phyloP scores from a whole-genome alignment of 2,797 vertebrate genomes.

The Galaxias olidus region DNA sequence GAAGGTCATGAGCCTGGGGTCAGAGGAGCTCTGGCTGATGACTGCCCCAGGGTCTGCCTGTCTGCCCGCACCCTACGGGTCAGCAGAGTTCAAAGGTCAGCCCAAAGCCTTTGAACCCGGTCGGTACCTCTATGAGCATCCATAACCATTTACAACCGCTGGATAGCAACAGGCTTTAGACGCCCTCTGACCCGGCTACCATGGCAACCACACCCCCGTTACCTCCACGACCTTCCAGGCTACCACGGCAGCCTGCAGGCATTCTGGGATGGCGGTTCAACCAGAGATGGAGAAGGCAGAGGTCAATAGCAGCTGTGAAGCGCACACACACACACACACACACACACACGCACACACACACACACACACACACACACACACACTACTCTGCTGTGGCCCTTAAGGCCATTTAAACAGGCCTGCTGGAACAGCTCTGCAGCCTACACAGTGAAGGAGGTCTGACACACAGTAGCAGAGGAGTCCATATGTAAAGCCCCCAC shows the following conservation, averaged over 20 bases:
- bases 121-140: constrained; percentile 52
- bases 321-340: not conserved
- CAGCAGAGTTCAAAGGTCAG: constrained; percentile 60
- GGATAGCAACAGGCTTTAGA: constrained; percentile 63
- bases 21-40: constrained; percentile 43
- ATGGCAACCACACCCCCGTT: constrained; percentile 50
- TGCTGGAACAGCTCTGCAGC: too few relatives aligned
- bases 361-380: not conserved
- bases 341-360: not conserved
- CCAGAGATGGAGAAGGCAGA: constrained; percentile 24
- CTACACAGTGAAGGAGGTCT: too few relatives aligned
- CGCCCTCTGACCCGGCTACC: constrained; percentile 49
- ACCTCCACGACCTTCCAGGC: constrained; percentile 44
- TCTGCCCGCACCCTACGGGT: constrained; percentile 47
- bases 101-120: constrained; percentile 50
- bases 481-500: too few relatives aligned
- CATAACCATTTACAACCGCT: constrained; percentile 51
- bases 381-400: not conserved
- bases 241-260: constrained; percentile 19
- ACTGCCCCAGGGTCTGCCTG: too few relatives aligned
- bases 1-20: constrained; percentile 36
- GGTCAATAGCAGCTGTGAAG: constrained; percentile 21
- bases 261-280: constrained; percentile 1
- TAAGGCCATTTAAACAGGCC: too few relatives aligned
- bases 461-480: too few relatives aligned